phyloP scores from a whole-genome alignment of 2,797 vertebrate species.

The Meda fulgida region DNA sequence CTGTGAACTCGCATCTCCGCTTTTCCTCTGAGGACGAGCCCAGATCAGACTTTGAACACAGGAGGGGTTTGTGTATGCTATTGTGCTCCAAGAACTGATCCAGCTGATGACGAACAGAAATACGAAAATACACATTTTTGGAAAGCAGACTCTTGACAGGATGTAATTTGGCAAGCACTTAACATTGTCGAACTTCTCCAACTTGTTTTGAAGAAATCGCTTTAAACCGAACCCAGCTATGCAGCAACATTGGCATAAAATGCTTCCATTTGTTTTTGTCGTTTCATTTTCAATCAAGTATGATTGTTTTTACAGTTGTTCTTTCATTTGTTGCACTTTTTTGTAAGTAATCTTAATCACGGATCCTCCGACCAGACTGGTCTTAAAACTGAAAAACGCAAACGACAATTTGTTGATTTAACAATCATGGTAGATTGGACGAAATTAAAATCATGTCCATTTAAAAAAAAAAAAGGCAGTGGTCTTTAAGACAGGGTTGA shows the following conservation, averaged over 20 bases:
- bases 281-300: constrained; percentile 50
- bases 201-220: constrained; percentile 78
- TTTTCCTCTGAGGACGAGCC: constrained; percentile 47
- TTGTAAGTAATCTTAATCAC: constrained; percentile 56
- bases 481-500: constrained; percentile 81
- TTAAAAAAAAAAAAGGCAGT: constrained; percentile 64
- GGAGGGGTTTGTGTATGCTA: constrained; percentile 43
- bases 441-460: constrained; percentile 61
- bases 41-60: constrained; percentile 39
- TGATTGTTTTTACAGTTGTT: constrained; percentile 55
- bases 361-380: constrained; percentile 54
- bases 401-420: constrained; percentile 60
- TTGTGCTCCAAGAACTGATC: constrained; percentile 32
- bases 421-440: constrained; percentile 59
- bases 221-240: constrained; percentile 91
- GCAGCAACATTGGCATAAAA: constrained; percentile 87
- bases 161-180: constrained; percentile 56
- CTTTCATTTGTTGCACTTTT: constrained; percentile 65
- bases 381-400: constrained; percentile 71
- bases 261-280: constrained; percentile 80
- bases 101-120: constrained; percentile 54
- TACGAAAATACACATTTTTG: constrained; percentile 23
- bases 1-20: constrained; percentile 77
- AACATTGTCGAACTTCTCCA: constrained; percentile 72
- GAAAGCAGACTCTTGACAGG: constrained; percentile 49